phyloP scores from a whole-genome alignment of 2,888 invertebrate genomes.

The Corythucha ciliata region DNA sequence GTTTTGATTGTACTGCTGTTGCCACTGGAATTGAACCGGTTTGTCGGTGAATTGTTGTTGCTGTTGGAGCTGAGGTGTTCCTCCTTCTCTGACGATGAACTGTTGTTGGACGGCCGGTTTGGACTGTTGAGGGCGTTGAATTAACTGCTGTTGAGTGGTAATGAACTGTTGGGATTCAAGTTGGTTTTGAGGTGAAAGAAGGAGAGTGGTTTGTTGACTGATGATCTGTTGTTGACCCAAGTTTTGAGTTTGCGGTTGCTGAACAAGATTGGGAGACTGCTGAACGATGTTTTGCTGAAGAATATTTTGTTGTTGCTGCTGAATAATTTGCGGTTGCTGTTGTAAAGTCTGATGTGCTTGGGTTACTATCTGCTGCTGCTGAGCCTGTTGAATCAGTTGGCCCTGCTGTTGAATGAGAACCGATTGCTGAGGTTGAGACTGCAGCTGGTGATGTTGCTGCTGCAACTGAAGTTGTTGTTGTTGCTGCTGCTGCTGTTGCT shows the following conservation, averaged over 20 bases:
- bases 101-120: conserved; percentile 29
- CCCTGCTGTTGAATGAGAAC: conserved; percentile 45
- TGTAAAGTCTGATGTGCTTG: conserved; percentile 31
- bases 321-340: conserved; percentile 35
- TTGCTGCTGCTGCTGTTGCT: conserved; percentile 44
- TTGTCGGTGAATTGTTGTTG: conserved; percentile 38
- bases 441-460: conserved; percentile 44
- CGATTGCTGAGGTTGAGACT: conserved; percentile 43
- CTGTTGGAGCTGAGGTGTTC: conserved; percentile 32
- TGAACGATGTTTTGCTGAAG: conserved; percentile 34
- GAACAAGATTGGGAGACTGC: conserved; percentile 34
- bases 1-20: conserved; percentile 37
- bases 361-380: conserved; percentile 37
- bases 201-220: conserved; percentile 32
- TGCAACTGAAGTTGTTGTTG: conserved; percentile 43
- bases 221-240: conserved; percentile 33
- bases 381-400: conserved; percentile 48
- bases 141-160: conserved; percentile 36
- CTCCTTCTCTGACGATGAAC: conserved; percentile 32
- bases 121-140: conserved; percentile 32
- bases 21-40: conserved; percentile 35
- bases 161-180: conserved; percentile 35
- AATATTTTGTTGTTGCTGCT: conserved; percentile 29
- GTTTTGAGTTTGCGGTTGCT: conserved; percentile 30
- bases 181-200: conserved; percentile 26